Base-by-base conservation (phyloP, 1,140 invertebrate species). In the Apis florea region DNA sequence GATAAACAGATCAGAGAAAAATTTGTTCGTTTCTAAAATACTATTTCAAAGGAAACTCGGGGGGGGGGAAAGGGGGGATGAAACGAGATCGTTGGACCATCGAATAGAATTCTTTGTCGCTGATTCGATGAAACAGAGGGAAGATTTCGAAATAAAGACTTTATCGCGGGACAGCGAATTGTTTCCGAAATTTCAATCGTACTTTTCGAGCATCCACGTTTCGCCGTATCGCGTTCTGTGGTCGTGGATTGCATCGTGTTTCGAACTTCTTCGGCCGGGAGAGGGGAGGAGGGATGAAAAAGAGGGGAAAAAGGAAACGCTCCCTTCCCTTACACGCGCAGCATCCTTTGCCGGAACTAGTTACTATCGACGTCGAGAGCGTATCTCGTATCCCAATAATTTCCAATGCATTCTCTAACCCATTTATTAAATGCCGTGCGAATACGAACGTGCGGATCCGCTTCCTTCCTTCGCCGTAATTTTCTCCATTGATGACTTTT, bases 381-480 rank as follows among this genome's bases (percentile, higher is more conserved):
- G 56, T 59, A 79, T 71, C 47, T 13, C 19, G 67, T 49, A n/a
- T 63, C 47, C 56, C 67, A 71, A 71, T 53, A 79, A 71, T 26
- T 77, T 61, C 31, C 68, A 24, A 71, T 61, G 76, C 56, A 63
- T 79, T 53, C 76, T 40, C 56, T 71, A 79, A 79, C 76, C 56
- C 61, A 71, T 68, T 79, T 79, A 71, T 79, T 79, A 78, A 78
- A 78, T 68, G 53, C 66, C 75, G 10, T 3, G 31, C 53, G 54
- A 53, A 21, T 49, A 56, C 54, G n/a, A n/a, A 71, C 54, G 54
- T 31, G 67, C 67, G 19, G 6, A 3, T 5, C 9, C 47, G 24
- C 9, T 40, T 40, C 40, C 59, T 17, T 21, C 66, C 13, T 1
- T 21, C 53, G 17, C 56, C 49, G 31, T 71, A 71, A 79, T 56